Conservation (phyloP, 2,113 vertebrate species). For the Irena cyanogastra region DNA sequence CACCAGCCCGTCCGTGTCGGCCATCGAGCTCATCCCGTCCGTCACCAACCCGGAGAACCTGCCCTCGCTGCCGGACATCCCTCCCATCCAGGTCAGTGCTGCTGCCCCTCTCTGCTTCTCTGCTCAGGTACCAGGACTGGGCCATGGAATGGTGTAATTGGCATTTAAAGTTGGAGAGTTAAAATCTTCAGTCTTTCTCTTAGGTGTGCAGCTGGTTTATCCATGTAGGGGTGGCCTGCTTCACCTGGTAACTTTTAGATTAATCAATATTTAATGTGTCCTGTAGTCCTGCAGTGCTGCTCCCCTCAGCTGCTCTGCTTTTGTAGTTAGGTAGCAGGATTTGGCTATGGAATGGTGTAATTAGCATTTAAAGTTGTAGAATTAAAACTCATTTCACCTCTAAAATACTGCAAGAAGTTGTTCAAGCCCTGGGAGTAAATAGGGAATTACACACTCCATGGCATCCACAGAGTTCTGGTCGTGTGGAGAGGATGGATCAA, state of each 20-base stretch:
- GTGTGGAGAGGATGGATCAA: not conserved
- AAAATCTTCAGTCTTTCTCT: not conserved
- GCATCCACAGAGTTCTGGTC: not conserved
- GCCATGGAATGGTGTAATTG: too few relatives aligned
- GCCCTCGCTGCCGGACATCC: slow-evolving; percentile 94
- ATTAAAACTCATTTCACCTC: not conserved
- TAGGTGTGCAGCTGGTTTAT: rapidly evolving
- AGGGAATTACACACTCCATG: not conserved
- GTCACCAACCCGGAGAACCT: slow-evolving; percentile 98
- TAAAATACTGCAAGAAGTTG: not conserved
- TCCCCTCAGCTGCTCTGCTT: too few relatives aligned
- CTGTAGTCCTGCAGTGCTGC: too few relatives aligned
- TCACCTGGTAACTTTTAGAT: too few relatives aligned
- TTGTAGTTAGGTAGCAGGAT: too few relatives aligned
- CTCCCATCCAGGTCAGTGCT: slow-evolving; percentile 91
- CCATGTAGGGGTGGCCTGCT: not conserved
- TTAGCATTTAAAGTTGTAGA: too few relatives aligned
- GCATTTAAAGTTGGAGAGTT: not conserved
- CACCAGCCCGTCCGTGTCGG: slow-evolving; percentile 87
- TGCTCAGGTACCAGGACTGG: too few relatives aligned
- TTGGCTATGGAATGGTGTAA: too few relatives aligned
- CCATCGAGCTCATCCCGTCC: slow-evolving; percentile 95
- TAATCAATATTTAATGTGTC: too few relatives aligned
- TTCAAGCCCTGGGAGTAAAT: not conserved
- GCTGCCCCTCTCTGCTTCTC: not conserved